These are phyloP conservation scores for Lysandra bellargus DNA, from an alignment of 2,888 invertebrate genomes.

Conservation along the genomic window DNA sequence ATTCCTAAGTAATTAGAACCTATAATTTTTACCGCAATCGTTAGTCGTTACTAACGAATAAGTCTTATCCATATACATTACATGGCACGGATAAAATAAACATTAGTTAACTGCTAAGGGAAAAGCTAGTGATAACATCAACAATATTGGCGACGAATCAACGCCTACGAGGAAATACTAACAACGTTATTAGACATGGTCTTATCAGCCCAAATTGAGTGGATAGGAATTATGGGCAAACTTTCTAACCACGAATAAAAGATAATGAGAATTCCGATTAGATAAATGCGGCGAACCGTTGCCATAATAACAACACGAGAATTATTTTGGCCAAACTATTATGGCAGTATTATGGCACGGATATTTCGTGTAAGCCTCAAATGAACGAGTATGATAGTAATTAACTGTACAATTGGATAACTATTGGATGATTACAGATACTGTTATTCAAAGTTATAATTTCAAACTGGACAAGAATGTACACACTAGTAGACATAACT, in stretches of 20 bases:
- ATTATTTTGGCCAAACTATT: constrained; percentile 13
- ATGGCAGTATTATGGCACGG: neutral
- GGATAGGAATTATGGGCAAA: constrained; percentile 74
- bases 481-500: neutral
- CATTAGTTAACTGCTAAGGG: constrained; percentile 45
- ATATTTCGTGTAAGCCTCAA: neutral
- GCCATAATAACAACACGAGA: constrained; percentile 24
- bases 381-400: neutral
- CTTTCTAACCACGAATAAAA: constrained; percentile 69
- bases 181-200: constrained; percentile 63
- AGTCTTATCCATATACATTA: neutral
- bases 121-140: constrained; percentile 59
- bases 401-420: neutral
- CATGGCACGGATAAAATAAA: constrained; percentile 45
- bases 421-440: neutral
- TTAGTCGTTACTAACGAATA: neutral
- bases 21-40: neutral
- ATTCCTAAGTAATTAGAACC: neutral
- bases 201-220: constrained; percentile 76
- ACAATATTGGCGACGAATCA: constrained; percentile 59
- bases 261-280: constrained; percentile 73
- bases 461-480: neutral
- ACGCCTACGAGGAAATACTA: constrained; percentile 62
- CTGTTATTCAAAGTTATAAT: neutral
- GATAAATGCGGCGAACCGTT: constrained; percentile 61